phyloP scores from a whole-genome alignment of 2,888 invertebrate genomes.

The Marronus borbonicus region DNA sequence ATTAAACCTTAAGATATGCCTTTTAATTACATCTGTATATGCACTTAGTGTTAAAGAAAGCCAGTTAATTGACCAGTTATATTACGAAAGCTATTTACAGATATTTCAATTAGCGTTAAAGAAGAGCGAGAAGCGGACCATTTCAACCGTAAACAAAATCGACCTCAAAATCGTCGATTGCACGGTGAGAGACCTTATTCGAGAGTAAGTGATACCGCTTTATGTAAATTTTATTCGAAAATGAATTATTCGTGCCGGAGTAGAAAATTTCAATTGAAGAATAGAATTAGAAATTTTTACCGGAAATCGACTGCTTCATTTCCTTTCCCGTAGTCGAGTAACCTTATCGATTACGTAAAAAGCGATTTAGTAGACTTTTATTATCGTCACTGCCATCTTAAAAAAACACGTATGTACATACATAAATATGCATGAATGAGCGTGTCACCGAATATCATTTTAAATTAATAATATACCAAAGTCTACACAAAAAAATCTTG shows the following conservation, averaged over 20 bases:
- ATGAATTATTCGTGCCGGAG: conserved; percentile 25
- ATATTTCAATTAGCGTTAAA: too few species aligned
- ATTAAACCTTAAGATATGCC: too few species aligned
- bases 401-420: neutral
- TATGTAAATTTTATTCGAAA: conserved; percentile 42
- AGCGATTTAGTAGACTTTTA: conserved; percentile 9
- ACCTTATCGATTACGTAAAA: conserved; percentile 18
- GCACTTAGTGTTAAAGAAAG: too few species aligned
- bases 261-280: conserved; percentile 33
- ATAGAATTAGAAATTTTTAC: conserved; percentile 9
- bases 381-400: neutral
- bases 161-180: conserved; percentile 15
- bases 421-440: neutral
- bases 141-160: conserved; percentile 20
- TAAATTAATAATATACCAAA: too few species aligned
- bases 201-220: conserved; percentile 21
- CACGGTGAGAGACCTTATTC: conserved; percentile 7
- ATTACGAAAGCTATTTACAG: too few species aligned
- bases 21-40: too few species aligned
- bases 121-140: neutral
- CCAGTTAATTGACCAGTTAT: too few species aligned
- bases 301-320: conserved; percentile 30
- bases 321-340: conserved; percentile 2
- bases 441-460: too few species aligned
- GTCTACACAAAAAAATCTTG: too few species aligned